A percentile compares a stretch with the other conserved stretches of the same genome.
Conservation (phyloP, 2,113 vertebrate genomes). For the Silurus meridionalis region DNA sequence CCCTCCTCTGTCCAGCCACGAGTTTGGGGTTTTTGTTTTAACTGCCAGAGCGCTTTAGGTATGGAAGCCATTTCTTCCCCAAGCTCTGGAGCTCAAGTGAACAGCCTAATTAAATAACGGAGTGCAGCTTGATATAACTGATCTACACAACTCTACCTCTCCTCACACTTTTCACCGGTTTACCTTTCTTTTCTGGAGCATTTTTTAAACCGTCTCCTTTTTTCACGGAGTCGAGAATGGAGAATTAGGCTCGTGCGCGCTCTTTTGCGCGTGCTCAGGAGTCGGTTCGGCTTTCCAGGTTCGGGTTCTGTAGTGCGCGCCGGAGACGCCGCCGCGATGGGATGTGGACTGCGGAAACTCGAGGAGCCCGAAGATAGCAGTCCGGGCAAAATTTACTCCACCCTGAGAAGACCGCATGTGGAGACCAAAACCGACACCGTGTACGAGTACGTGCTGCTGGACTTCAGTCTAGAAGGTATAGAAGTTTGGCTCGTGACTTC, state of each 20-base stretch:
- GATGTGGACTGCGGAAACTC: slow-evolving; percentile 94
- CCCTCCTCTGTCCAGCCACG: background rate
- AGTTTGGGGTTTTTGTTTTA: slow-evolving; percentile 30
- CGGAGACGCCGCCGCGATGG: slow-evolving; percentile 77
- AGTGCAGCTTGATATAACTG: background rate
- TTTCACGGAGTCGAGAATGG: slow-evolving; percentile 52
- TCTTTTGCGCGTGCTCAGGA: background rate
- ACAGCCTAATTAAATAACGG: background rate
- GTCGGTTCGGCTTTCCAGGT: slow-evolving; percentile 3
- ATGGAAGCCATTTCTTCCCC: background rate
- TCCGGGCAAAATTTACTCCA: slow-evolving; percentile 98
- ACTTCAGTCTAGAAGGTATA: slow-evolving; percentile 94
- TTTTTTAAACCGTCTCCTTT: background rate
- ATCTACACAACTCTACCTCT: background rate
- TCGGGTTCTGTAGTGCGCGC: slow-evolving; percentile 18
- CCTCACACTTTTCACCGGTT: background rate
- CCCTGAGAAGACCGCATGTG: slow-evolving; percentile 92
- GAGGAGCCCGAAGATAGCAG: slow-evolving; percentile 95
- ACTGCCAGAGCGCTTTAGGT: background rate
- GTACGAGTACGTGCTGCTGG: slow-evolving; percentile 91
- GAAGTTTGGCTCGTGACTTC: background rate
- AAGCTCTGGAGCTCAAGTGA: background rate
- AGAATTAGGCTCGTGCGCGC: slow-evolving; percentile 43
- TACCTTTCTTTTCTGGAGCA: too few species aligned
- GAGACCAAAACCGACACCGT: slow-evolving; percentile 88